phyloP scores from a whole-genome alignment of 2,888 invertebrate genomes.

The Euphydryas editha region DNA sequence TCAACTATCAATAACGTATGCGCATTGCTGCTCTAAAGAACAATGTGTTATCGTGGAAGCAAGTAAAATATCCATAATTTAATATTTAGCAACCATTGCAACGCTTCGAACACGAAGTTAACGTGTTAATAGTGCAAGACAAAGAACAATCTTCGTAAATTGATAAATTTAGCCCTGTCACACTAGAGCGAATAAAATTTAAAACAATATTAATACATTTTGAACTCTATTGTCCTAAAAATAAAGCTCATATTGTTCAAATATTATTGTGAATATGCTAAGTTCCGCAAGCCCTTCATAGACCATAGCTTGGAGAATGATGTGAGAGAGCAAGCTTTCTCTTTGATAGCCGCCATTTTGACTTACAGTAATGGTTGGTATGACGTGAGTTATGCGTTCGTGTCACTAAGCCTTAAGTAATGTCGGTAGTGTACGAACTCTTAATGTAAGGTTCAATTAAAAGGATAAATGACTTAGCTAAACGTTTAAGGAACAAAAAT shows the following conservation, averaged over 20 bases:
- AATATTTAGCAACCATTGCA: conserved; percentile 66
- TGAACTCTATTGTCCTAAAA: conserved; percentile 42
- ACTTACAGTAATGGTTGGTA: conserved; percentile 75
- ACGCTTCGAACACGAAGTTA: conserved; percentile 59
- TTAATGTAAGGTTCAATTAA: conserved; percentile 67
- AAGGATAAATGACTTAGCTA: conserved; percentile 50
- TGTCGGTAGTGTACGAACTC: conserved; percentile 66
- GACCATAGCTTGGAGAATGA: conserved; percentile 76
- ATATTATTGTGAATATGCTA: conserved; percentile 48
- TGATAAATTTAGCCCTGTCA: conserved; percentile 75
- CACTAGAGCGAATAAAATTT: conserved; percentile 57
- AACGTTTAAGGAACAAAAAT: conserved; percentile 33
- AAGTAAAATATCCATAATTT: conserved; percentile 64
- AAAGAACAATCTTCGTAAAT: conserved; percentile 74
- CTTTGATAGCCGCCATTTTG: conserved; percentile 82
- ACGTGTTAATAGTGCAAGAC: conserved; percentile 75
- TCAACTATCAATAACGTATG: conserved; percentile 34
- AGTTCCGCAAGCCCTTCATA: conserved; percentile 64
- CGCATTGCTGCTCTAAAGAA: conserved; percentile 28
- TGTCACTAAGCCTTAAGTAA: conserved; percentile 74
- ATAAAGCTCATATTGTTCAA: conserved; percentile 48
- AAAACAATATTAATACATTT: conserved; percentile 33
- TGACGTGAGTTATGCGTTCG: conserved; percentile 75
- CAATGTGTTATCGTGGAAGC: conserved; percentile 36
- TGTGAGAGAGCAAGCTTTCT: conserved; percentile 79